A percentile compares a stretch with the other conserved stretches of the same genome.
phyloP scores from a whole-genome alignment of 2,797 vertebrate species.

The Carduelis carduelis region DNA sequence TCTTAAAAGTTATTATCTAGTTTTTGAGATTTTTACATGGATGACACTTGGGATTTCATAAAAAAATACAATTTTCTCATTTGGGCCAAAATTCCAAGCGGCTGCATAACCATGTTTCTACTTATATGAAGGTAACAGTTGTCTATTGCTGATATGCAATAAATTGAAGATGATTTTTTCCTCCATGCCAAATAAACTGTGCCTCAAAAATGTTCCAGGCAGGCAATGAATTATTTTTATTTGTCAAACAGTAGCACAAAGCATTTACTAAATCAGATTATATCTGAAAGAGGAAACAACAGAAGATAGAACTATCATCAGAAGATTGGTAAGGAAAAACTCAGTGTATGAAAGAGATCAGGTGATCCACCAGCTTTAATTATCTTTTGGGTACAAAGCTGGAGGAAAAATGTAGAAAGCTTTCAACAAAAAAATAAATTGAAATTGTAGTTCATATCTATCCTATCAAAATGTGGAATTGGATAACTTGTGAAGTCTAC shows the following conservation, averaged over 20 bases:
- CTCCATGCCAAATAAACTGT: neutral
- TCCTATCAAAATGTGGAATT: neutral
- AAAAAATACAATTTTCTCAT: neutral
- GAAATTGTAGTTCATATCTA: neutral
- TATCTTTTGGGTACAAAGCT: neutral
- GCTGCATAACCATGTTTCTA: neutral
- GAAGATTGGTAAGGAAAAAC: rapidly evolving
- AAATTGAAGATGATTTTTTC: neutral
- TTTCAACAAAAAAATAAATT: neutral
- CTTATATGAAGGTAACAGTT: neutral
- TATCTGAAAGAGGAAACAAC: neutral
- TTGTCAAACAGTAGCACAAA: neutral
- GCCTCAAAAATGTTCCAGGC: neutral
- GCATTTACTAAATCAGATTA: neutral
- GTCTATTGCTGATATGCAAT: neutral
- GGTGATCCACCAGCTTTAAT: neutral
- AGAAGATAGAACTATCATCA: neutral
- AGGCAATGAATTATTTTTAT: neutral
- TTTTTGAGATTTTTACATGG: neutral
- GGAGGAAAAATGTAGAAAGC: neutral
- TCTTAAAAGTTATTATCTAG: neutral
- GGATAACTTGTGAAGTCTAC: neutral
- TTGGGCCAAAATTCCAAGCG: neutral
- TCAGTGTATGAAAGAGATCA: rapidly evolving
- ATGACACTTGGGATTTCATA: neutral